Conservation (phyloP, 2,113 vertebrate species). For the Tapirus terrestris region DNA sequence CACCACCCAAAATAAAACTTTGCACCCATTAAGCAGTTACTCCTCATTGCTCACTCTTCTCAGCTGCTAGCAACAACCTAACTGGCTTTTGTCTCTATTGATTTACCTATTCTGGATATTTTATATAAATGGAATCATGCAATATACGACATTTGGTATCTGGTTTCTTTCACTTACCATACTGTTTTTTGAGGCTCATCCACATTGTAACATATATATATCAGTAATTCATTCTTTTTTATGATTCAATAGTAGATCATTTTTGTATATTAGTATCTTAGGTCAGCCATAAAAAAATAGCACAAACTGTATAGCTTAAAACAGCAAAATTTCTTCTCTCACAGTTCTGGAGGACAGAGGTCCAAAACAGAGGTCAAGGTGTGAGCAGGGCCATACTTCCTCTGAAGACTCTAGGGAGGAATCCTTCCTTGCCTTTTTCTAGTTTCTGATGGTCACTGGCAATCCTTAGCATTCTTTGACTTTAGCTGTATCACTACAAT, state of each 20-base stretch:
- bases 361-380: not conserved
- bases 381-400: not conserved
- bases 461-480: not conserved
- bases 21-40: not conserved
- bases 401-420: not conserved
- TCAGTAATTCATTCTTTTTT: not conserved
- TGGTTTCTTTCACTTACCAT: not conserved
- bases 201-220: not conserved
- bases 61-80: not conserved
- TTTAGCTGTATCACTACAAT: not conserved
- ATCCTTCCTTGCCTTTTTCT: not conserved
- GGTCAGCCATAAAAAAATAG: not conserved
- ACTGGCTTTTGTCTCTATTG: not conserved
- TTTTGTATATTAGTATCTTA: not conserved
- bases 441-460: not conserved
- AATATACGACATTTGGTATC: not conserved
- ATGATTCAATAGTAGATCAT: not conserved
- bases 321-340: not conserved
- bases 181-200: not conserved
- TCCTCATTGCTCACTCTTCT: not conserved
- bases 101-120: not conserved
- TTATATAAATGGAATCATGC: not conserved
- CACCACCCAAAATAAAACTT: not conserved
- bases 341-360: not conserved
- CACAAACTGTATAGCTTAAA: not conserved